Base-by-base conservation (phyloP, 2,113 vertebrate species). In the Tachuris rubrigastra region DNA sequence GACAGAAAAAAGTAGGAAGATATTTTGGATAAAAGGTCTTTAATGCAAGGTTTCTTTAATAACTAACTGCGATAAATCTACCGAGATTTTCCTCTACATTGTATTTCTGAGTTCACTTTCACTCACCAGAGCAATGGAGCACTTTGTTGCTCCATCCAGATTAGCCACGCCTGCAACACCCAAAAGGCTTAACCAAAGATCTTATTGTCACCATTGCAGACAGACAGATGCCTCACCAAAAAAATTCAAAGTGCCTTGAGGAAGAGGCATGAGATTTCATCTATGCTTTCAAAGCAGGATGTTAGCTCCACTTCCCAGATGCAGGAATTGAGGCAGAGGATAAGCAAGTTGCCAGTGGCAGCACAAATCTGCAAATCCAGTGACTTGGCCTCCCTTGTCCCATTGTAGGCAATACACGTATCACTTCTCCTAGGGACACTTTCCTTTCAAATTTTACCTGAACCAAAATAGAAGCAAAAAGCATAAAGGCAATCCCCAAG, bases 401-500 rank as follows among this genome's bases (percentile, higher is more conserved):
- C 47, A 66, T 5, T 80, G 85, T 52, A 63, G 47, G 53, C 33
- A 89, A 66, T 13, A 58, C 27, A 82, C 0, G 0, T 22, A 79
- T 27, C 28, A 27, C 16, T 89, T 62, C 50, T 93, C 78, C 55
- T 21, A 69, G 71, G 27, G 50, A 93, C 11, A 18, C 22, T 10
- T 68, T 33, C 65, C 39, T 91, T 72, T 79, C 41, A 63, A 44
- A 83, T 55, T 77, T 62, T 77, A 56, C 63, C 56, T 67, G 33
- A 79, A 91, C 31, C 24, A 80, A 88, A 96, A 96, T 12, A 94
- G 79, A 71, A 86, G 84, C 39, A 80, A 84, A 76, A 90, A 85
- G 14, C 37, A 60, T 1, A 62, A 53, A 90, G 53, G 41, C 35
- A 88, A 53, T 68, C 24, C 82, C 62, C 47, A 74, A 93, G 65